Conservation (phyloP, 2,888 invertebrate genomes). For the Phytoseiulus persimilis region DNA sequence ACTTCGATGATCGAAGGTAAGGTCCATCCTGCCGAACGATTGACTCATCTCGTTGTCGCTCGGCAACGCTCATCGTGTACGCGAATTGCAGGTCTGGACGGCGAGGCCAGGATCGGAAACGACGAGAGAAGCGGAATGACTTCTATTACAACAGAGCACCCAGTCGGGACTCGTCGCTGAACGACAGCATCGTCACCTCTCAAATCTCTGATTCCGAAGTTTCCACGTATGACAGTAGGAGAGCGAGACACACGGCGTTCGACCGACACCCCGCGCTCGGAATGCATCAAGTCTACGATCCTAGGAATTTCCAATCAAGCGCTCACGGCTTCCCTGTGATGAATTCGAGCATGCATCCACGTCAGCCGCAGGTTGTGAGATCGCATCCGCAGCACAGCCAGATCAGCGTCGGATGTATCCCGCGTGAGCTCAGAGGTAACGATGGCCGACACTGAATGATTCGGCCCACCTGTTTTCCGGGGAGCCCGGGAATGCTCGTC, state of each 20-base stretch:
- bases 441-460: too few species aligned
- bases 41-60: not conserved
- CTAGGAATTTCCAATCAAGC: not conserved
- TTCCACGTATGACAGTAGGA: not conserved
- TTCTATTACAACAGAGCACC: not conserved
- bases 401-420: not conserved
- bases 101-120: not conserved
- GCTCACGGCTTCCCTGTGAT: not conserved
- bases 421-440: not conserved
- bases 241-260: not conserved
- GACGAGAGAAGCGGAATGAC: not conserved
- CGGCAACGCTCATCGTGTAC: not conserved
- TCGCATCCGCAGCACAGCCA: not conserved
- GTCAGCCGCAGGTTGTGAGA: not conserved
- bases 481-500: not conserved
- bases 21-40: too few species aligned
- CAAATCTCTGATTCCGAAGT: conserved; percentile 25
- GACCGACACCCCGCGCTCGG: conserved; percentile 13
- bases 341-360: not conserved
- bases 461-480: not conserved
- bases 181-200: not conserved
- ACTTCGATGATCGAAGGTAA: not conserved
- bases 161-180: conserved; percentile 16
- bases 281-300: not conserved
- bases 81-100: not conserved